Percentiles rank a stretch among this genome's conserved stretches.
Conservation (phyloP, 1,140 invertebrate species). For the Lordiphosa mommai region DNA sequence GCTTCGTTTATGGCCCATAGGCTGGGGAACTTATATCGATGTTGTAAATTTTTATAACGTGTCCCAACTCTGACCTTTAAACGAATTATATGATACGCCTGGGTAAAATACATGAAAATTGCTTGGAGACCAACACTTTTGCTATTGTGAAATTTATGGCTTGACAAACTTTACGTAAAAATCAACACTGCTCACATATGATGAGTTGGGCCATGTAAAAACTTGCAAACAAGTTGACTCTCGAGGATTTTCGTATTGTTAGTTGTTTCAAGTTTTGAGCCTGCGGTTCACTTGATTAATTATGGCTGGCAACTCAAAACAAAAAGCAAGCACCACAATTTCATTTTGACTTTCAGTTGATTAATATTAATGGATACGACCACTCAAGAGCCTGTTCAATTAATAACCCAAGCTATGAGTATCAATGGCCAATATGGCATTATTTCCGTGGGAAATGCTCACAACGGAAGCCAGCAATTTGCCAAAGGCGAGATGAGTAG, state of each 20-base stretch:
- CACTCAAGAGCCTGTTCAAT: slow-evolving; percentile 19
- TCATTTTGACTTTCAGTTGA: slow-evolving; percentile 33
- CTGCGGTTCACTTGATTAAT: slow-evolving; percentile 34
- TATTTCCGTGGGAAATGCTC: slow-evolving; percentile 29
- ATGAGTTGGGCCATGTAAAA: slow-evolving; percentile 18
- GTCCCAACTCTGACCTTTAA: slow-evolving; percentile 17
- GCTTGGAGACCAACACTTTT: slow-evolving; percentile 27
- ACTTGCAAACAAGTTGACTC: slow-evolving; percentile 38
- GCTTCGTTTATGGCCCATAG: slow-evolving; percentile 34
- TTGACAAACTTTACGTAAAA: neutral
- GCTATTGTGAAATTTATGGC: slow-evolving; percentile 13
- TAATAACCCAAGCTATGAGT: slow-evolving; percentile 24
- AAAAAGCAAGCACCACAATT: slow-evolving; percentile 4
- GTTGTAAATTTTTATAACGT: slow-evolving; percentile 36
- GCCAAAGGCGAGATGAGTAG: slow-evolving; percentile 34
- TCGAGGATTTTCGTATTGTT: slow-evolving; percentile 4
- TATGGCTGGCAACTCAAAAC: slow-evolving; percentile 9
- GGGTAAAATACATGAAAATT: slow-evolving; percentile 45
- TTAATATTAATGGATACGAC: slow-evolving; percentile 34
- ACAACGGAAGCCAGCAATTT: slow-evolving; percentile 37
- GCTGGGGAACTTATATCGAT: slow-evolving; percentile 36
- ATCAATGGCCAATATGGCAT: slow-evolving; percentile 42
- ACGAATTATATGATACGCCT: slow-evolving; percentile 43
- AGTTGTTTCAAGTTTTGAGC: slow-evolving; percentile 32
- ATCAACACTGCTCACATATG: neutral